Percentiles rank a stretch among this genome's conserved stretches.
These are phyloP conservation scores for Melieria omissa DNA, from an alignment of 2,888 invertebrate genomes.

Conservation along the genomic window DNA sequence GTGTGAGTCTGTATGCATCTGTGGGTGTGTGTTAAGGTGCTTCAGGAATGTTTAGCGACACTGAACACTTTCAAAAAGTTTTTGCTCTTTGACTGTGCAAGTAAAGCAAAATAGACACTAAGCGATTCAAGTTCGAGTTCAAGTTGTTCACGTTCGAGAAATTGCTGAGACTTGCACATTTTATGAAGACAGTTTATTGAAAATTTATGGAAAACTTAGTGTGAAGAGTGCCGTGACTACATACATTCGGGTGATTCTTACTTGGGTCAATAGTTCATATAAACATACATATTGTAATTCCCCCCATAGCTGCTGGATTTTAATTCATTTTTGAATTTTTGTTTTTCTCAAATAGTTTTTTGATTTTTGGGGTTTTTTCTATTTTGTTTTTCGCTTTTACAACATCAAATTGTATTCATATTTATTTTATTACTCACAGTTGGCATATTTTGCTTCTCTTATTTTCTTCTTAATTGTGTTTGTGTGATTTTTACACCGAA, in stretches of 20 bases:
- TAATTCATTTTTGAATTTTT: constrained; percentile 11
- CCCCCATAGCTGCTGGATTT: constrained; percentile 2
- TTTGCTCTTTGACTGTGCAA: constrained; percentile 5
- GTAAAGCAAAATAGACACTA: not conserved
- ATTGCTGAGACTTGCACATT: no score
- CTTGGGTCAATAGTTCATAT: not conserved
- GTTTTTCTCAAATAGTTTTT: not conserved
- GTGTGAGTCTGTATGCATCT: no score
- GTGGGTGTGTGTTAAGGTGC: no score
- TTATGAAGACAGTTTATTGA: no score
- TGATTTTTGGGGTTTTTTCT: constrained; percentile 1
- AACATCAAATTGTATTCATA: not conserved
- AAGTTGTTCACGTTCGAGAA: no score
- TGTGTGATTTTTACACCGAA: not conserved
- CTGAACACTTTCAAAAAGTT: constrained; percentile 5
- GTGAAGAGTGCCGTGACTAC: not conserved
- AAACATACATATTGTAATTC: constrained; percentile 19
- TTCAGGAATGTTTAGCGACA: not conserved
- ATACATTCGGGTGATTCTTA: not conserved
- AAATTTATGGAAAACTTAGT: no score
- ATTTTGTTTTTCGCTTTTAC: not conserved
- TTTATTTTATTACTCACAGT: not conserved
- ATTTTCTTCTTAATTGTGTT: not conserved
- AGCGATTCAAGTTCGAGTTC: no score
- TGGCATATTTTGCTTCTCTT: not conserved